Percentiles rank a stretch among this genome's conserved stretches.
These are phyloP conservation scores for Periphyllus acericola DNA, from an alignment of 2,888 invertebrate species.

Conservation along the genomic window DNA sequence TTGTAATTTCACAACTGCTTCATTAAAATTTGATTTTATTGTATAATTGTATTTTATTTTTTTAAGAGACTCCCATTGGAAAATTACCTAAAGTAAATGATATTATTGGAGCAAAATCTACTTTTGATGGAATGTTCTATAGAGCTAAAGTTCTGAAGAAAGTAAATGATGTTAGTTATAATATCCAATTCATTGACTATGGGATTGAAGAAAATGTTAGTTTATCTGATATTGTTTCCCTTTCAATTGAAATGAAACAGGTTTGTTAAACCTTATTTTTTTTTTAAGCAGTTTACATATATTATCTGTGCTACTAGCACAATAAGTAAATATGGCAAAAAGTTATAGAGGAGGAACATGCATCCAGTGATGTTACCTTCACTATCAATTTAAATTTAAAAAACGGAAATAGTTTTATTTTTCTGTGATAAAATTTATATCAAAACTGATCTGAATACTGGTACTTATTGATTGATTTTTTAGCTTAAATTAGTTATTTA, in stretches of 20 bases:
- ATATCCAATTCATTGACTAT: constrained; percentile 49
- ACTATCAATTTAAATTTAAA: background rate
- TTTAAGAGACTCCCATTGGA: constrained; percentile 26
- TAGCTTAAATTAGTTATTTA: too few relatives aligned
- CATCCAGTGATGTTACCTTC: too few relatives aligned
- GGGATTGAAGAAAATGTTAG: constrained; percentile 44
- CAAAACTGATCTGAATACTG: too few relatives aligned
- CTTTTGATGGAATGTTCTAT: constrained; percentile 28
- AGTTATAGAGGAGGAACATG: too few relatives aligned
- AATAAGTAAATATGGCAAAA: too few relatives aligned
- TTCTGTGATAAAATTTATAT: too few relatives aligned
- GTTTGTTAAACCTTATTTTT: too few relatives aligned
- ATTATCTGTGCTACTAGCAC: too few relatives aligned
- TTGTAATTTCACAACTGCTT: too few relatives aligned
- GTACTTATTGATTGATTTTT: too few relatives aligned
- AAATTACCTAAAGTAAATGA: constrained; percentile 45
- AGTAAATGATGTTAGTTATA: constrained; percentile 40
- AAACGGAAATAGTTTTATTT: too few relatives aligned
- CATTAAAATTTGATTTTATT: background rate
- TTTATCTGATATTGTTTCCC: constrained; percentile 39
- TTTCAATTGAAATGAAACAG: constrained; percentile 39
- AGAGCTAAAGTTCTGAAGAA: constrained; percentile 42
- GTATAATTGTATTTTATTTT: background rate
- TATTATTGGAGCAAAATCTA: constrained; percentile 44
- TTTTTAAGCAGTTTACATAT: too few relatives aligned